phyloP scores from a whole-genome alignment of 1,140 invertebrate species.

The Thereuonema tuberculata region DNA sequence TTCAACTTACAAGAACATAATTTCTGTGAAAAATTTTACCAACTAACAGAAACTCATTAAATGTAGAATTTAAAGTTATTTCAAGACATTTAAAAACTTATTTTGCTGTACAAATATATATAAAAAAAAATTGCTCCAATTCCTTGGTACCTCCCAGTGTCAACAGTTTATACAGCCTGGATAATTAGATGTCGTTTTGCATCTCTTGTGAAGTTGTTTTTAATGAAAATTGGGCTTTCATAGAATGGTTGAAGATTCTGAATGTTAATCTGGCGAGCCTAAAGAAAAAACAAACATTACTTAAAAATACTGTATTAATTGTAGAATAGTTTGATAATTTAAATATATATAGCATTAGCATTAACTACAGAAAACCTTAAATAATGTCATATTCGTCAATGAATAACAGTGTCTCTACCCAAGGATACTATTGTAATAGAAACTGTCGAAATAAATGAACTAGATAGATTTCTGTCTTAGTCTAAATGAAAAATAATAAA shows the following conservation, averaged over 20 bases:
- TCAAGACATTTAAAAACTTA: no score
- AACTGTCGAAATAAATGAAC: not conserved
- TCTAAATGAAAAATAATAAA: not conserved
- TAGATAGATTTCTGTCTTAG: no score
- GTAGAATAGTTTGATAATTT: not conserved
- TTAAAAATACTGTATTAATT: not conserved
- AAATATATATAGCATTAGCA: not conserved
- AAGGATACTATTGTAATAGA: not conserved
- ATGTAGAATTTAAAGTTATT: no score
- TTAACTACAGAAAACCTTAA: not conserved
- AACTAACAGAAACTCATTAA: no score
- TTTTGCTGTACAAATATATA: no score
- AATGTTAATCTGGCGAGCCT: slow-evolving; percentile 87
- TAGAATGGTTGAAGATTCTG: slow-evolving; percentile 81
- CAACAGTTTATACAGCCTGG: slow-evolving; percentile 49
- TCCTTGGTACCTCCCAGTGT: no score
- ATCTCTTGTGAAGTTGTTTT: slow-evolving; percentile 83
- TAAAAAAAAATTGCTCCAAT: no score
- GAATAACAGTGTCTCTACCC: not conserved
- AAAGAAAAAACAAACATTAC: slow-evolving; percentile 28
- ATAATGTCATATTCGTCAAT: no score
- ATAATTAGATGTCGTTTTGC: slow-evolving; percentile 66
- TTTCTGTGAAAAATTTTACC: no score
- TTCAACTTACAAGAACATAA: no score
- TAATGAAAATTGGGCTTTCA: slow-evolving; percentile 74